Evolutionary conservation across 2,113 vertebrate genomes (phyloP).

Genomic region (Ammodytes marinus): DNA sequence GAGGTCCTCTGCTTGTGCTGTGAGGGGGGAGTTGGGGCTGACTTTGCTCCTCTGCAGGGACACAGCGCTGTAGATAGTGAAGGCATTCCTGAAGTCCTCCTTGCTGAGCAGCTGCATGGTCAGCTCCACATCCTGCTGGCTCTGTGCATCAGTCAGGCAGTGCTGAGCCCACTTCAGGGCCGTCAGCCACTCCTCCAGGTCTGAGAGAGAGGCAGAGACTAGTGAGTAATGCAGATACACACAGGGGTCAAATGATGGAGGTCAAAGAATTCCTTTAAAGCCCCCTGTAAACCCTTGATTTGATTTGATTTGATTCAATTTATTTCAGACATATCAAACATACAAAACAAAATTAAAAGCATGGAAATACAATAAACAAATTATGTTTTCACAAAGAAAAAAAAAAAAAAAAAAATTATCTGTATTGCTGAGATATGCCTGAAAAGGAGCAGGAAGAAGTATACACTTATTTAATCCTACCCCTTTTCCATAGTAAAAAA

Average conservation of each 20-base stretch:
- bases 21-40: slow-evolving; percentile 91
- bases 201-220: slow-evolving; percentile 76
- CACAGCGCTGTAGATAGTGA: slow-evolving; percentile 91
- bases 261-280: too few relatives aligned
- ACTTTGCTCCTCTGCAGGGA: slow-evolving; percentile 90
- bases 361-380: too few relatives aligned
- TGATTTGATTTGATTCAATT: too few relatives aligned
- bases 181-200: slow-evolving; percentile 90
- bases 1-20: slow-evolving; percentile 90
- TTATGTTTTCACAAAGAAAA: too few relatives aligned
- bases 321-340: too few relatives aligned
- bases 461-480: too few relatives aligned
- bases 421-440: too few relatives aligned
- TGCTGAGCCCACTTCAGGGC: slow-evolving; percentile 91
- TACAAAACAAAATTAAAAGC: too few relatives aligned
- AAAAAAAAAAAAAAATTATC: too few relatives aligned
- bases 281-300: too few relatives aligned
- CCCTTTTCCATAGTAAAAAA: too few relatives aligned
- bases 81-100: slow-evolving; percentile 92
- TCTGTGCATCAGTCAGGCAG: slow-evolving; percentile 91
- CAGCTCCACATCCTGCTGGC: slow-evolving; percentile 92
- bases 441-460: too few relatives aligned
- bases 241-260: background rate
- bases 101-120: slow-evolving; percentile 91
- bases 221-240: background rate